phyloP scores from a whole-genome alignment of 2,113 vertebrate genomes.

The Istiophorus platypterus region DNA sequence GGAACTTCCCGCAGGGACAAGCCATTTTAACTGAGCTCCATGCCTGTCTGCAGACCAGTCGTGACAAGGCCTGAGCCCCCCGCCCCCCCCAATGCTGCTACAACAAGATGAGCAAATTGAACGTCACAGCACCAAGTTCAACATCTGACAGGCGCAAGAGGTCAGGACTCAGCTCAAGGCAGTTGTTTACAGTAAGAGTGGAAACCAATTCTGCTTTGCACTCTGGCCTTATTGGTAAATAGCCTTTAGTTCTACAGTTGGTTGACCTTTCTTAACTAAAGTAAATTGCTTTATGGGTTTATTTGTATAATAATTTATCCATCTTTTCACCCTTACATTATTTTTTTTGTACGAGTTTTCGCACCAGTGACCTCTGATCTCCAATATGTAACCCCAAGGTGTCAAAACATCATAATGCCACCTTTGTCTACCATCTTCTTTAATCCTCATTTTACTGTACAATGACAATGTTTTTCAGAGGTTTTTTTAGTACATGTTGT shows the following conservation, averaged over 20 bases:
- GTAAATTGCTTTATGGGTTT: constrained; percentile 1
- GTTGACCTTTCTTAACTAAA: constrained; percentile 29
- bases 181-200: constrained; percentile 68
- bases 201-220: constrained; percentile 57
- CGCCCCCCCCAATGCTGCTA: constrained; percentile 35
- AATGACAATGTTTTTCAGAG: too few species aligned
- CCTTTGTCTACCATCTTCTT: neutral
- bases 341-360: neutral
- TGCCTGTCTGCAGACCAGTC: constrained; percentile 50
- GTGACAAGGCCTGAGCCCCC: constrained; percentile 46
- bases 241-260: constrained; percentile 23
- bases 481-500: neutral
- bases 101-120: constrained; percentile 62
- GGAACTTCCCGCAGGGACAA: constrained; percentile 56
- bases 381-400: neutral
- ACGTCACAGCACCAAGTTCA: constrained; percentile 70
- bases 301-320: neutral
- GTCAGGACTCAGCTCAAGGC: constrained; percentile 65
- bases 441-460: too few species aligned
- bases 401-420: neutral
- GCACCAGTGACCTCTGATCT: neutral
- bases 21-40: constrained; percentile 48
- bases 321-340: neutral
- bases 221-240: constrained; percentile 42
- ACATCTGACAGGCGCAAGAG: constrained; percentile 65